Conservation (phyloP, 64 coral and sea anemone genomes). For the Catalaphyllia jardinei region DNA sequence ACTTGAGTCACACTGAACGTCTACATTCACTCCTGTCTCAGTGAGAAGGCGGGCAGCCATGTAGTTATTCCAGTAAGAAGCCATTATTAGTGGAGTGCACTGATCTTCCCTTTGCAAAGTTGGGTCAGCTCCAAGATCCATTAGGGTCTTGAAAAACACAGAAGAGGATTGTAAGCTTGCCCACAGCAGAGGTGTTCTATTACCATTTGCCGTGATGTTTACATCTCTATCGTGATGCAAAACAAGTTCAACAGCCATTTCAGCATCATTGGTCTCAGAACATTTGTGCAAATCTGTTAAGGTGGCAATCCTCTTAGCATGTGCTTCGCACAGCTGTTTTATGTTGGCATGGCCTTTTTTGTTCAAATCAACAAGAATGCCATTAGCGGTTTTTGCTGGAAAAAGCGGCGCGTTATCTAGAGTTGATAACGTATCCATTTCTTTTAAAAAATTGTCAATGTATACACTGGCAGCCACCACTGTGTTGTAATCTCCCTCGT, state of each 20-base stretch:
- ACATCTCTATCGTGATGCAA: neutral
- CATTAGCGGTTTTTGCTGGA: neutral
- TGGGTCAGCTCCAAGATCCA: constrained; percentile 10
- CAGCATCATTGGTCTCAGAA: neutral
- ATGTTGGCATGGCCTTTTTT: neutral
- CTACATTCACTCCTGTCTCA: neutral
- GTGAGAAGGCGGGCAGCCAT: neutral
- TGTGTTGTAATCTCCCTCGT: neutral
- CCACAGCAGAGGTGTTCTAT: constrained; percentile 18
- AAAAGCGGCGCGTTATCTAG: neutral
- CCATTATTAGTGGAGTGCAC: neutral
- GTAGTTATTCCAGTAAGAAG: constrained; percentile 7
- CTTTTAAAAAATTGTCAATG: neutral
- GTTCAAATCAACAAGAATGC: neutral
- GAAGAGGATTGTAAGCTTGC: neutral
- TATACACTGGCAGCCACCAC: neutral
- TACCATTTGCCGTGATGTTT: neutral
- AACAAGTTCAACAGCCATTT: constrained; percentile 9
- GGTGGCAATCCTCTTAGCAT: neutral
- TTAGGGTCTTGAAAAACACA: neutral
- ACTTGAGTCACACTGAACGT: neutral
- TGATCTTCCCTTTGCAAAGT: neutral
- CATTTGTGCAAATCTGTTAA: constrained; percentile 5
- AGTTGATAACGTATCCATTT: neutral
- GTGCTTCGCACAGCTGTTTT: neutral